These are phyloP conservation scores for Drosophila malerkotliana DNA, from an alignment of 1,140 invertebrate species.

Conservation along the genomic window DNA sequence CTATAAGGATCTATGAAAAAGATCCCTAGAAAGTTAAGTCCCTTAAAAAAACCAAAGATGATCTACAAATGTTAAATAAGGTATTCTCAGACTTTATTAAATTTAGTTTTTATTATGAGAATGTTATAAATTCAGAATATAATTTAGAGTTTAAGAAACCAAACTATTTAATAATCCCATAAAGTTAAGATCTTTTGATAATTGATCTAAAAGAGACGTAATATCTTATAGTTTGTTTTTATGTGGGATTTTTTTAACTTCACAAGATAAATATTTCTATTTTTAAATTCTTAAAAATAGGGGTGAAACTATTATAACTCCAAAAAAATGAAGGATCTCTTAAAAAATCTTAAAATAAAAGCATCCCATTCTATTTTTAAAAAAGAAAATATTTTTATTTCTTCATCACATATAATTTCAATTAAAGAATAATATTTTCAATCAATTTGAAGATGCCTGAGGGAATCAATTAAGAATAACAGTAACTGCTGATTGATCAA, in stretches of 20 bases:
- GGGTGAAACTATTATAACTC: neutral
- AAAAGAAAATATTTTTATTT: neutral
- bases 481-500: constrained; percentile 28
- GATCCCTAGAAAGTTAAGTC: too few species aligned
- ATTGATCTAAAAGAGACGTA: too few species aligned
- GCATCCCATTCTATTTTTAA: neutral
- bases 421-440: neutral
- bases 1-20: too few species aligned
- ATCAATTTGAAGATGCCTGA: neutral
- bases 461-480: constrained; percentile 17
- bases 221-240: too few species aligned
- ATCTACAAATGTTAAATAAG: too few species aligned
- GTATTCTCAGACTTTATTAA: too few species aligned
- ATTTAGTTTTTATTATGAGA: neutral
- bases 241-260: too few species aligned
- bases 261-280: too few species aligned
- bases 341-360: neutral
- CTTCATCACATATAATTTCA: neutral
- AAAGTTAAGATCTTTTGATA: too few species aligned
- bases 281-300: too few species aligned
- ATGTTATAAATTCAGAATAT: neutral
- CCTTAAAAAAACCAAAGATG: too few species aligned
- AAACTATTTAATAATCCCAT: too few species aligned
- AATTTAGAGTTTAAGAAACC: neutral
- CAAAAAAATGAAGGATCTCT: neutral